Percentiles rank a stretch among this genome's conserved stretches.
These are phyloP conservation scores for Thalassophryne amazonica DNA, from an alignment of 2,797 vertebrate species.

Conservation along the genomic window DNA sequence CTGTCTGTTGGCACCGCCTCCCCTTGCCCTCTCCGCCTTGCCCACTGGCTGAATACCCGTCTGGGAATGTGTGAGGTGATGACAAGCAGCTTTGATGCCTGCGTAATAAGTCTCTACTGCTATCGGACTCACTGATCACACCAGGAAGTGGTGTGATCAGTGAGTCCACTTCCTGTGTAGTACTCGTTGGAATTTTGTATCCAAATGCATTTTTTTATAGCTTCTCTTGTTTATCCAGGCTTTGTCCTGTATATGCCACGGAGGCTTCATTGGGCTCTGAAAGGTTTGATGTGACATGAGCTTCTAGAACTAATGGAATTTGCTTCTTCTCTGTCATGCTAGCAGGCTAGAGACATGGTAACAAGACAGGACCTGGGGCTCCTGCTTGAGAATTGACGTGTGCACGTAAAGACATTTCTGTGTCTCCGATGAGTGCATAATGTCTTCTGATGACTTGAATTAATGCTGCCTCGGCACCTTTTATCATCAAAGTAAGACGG, in stretches of 20 bases:
- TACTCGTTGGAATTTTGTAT: background rate
- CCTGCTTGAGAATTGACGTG: no score
- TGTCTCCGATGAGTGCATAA: background rate
- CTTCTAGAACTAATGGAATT: slow-evolving; percentile 61
- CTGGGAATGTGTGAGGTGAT: slow-evolving; percentile 49
- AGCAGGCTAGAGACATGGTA: slow-evolving; percentile 35
- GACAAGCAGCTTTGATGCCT: slow-evolving; percentile 52
- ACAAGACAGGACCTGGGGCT: slow-evolving; percentile 34
- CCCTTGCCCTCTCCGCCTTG: slow-evolving; percentile 22
- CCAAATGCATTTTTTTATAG: slow-evolving; percentile 27
- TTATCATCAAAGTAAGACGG: slow-evolving; percentile 60
- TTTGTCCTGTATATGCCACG: slow-evolving; percentile 27
- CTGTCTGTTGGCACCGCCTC: slow-evolving; percentile 23
- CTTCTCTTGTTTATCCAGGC: slow-evolving; percentile 16
- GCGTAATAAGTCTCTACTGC: slow-evolving; percentile 47
- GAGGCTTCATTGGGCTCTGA: slow-evolving; percentile 31
- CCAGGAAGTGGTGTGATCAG: slow-evolving; percentile 19
- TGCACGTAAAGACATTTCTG: background rate
- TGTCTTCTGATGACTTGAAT: slow-evolving; percentile 53
- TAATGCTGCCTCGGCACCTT: slow-evolving; percentile 41
- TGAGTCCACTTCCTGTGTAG: background rate
- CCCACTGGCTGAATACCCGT: slow-evolving; percentile 36
- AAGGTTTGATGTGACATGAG: slow-evolving; percentile 52
- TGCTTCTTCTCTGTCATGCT: slow-evolving; percentile 53
- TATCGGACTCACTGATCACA: slow-evolving; percentile 45